Percentiles rank a stretch among this genome's conserved stretches.
These are phyloP conservation scores for Gonocerus acuteangulatus DNA, from an alignment of 2,888 invertebrate species.

Conservation along the genomic window DNA sequence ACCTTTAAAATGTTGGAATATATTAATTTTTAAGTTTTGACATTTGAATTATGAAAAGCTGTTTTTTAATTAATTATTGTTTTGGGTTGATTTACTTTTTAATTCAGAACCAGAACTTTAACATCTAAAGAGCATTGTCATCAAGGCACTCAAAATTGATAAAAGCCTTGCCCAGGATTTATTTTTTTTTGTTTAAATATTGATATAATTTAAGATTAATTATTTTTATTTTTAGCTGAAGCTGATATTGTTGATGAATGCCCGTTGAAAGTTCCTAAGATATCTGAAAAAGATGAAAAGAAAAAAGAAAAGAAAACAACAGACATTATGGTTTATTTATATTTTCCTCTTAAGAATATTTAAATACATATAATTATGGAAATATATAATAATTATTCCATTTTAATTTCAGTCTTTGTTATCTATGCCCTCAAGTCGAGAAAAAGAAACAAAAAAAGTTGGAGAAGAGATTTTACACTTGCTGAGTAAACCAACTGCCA, in stretches of 20 bases:
- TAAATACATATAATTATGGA: background rate
- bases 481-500: conserved; percentile 90
- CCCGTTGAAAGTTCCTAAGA: conserved; percentile 46
- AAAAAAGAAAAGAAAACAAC: conserved; percentile 52
- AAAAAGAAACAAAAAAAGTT: conserved; percentile 89
- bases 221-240: conserved; percentile 15
- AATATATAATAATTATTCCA: background rate
- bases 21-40: too few relatives aligned
- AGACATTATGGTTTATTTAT: conserved; percentile 56
- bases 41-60: too few relatives aligned
- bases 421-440: conserved; percentile 88
- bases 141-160: too few relatives aligned
- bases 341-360: background rate
- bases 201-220: too few relatives aligned
- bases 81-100: too few relatives aligned
- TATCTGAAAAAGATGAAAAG: conserved; percentile 52
- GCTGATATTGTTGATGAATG: conserved; percentile 35
- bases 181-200: too few relatives aligned
- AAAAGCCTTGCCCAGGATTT: too few relatives aligned
- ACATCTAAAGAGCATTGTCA: too few relatives aligned
- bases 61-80: too few relatives aligned
- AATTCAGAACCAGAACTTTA: too few relatives aligned
- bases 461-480: conserved; percentile 93
- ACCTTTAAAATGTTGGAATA: too few relatives aligned
- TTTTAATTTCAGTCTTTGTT: conserved; percentile 58